Percentiles rank a stretch among this genome's conserved stretches.
Conservation (phyloP, 1,140 invertebrate species). For the Ceratina australensis region DNA sequence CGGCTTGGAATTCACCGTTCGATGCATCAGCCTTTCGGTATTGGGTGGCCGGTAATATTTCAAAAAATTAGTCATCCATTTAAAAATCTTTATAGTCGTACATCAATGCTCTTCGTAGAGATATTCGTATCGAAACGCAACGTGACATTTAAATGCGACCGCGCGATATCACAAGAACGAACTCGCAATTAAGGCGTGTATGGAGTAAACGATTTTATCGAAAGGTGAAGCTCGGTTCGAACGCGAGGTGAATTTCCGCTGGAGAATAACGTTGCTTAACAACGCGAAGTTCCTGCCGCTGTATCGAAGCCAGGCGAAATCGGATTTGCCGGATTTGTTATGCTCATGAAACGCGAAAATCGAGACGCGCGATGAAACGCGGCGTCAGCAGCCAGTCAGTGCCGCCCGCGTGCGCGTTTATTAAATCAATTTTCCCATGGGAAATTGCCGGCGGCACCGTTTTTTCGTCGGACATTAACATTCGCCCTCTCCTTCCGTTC, state of each 20-base stretch:
- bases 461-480: slow-evolving; percentile 36
- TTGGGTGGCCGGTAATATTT: too few species aligned
- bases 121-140: background rate
- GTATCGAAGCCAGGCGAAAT: slow-evolving; percentile 13
- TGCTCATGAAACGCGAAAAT: slow-evolving; percentile 45
- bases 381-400: slow-evolving; percentile 26
- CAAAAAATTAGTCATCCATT: too few species aligned
- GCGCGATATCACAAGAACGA: background rate
- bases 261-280: slow-evolving; percentile 32
- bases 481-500: background rate
- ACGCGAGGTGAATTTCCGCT: slow-evolving; percentile 30
- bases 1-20: slow-evolving; percentile 42
- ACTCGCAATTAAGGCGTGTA: slow-evolving; percentile 39
- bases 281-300: slow-evolving; percentile 1
- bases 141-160: too few species aligned
- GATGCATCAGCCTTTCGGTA: slow-evolving; percentile 9
- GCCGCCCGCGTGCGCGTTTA: slow-evolving; percentile 3
- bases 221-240: slow-evolving; percentile 19
- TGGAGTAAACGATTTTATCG: background rate
- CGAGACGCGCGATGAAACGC: slow-evolving; percentile 14
- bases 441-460: slow-evolving; percentile 12
- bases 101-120: too few species aligned
- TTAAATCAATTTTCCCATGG: slow-evolving; percentile 41
- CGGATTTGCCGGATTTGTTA: slow-evolving; percentile 42
- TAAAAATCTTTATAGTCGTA: too few species aligned